phyloP scores from a whole-genome alignment of 2,888 invertebrate species.

The Zhuqinia jingwanae region DNA sequence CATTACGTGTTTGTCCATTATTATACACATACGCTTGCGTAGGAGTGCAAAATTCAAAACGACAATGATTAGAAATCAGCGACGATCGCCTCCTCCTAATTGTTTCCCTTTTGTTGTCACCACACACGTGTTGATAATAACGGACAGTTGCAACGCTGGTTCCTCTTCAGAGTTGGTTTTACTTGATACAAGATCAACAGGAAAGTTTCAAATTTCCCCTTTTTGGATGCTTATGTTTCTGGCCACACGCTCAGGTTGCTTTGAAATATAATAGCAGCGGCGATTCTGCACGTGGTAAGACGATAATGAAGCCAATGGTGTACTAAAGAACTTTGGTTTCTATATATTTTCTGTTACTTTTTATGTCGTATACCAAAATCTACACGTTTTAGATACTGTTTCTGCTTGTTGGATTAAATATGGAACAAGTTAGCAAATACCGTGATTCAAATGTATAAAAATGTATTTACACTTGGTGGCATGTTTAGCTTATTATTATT shows the following conservation, averaged over 20 bases:
- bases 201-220: background rate
- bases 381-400: no score
- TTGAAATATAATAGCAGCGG: background rate
- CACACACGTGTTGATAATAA: background rate
- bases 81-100: constrained; percentile 9
- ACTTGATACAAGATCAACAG: background rate
- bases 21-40: constrained; percentile 20
- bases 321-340: background rate
- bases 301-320: background rate
- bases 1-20: constrained; percentile 68
- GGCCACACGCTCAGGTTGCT: no score
- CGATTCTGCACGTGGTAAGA: background rate
- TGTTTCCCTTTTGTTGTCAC: background rate
- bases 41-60: constrained; percentile 58
- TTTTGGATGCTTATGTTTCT: background rate
- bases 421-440: no score
- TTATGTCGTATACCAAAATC: no score
- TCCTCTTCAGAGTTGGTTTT: no score
- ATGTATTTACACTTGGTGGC: no score
- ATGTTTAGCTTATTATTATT: no score
- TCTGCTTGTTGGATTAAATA: no score
- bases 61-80: constrained; percentile 39
- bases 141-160: background rate
- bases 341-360: no score
- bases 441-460: background rate